Conservation (phyloP, 1,140 invertebrate species). For the Penaeus indicus region DNA sequence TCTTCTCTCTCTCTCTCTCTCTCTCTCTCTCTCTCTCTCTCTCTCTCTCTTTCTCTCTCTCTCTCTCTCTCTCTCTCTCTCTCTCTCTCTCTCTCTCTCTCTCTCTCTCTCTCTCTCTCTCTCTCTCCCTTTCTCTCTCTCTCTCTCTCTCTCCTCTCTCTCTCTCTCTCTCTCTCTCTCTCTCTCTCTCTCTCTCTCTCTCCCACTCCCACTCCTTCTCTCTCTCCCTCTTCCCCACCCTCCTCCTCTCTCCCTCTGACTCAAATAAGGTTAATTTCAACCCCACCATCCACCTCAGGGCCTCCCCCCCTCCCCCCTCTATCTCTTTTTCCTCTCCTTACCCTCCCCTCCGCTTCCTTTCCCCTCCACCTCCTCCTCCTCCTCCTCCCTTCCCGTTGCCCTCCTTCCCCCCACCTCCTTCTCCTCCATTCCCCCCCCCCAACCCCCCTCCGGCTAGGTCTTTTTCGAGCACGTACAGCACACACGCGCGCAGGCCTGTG, state of each 20-base stretch:
- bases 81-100: too few species aligned
- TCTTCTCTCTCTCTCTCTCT: background rate
- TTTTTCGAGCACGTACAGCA: too few species aligned
- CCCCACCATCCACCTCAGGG: too few species aligned
- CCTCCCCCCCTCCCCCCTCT: background rate
- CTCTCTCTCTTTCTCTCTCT: background rate
- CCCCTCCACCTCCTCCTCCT: background rate
- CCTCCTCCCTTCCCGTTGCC: background rate
- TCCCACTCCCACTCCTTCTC: too few species aligned
- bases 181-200: background rate
- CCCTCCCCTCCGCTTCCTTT: background rate
- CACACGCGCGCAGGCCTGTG: too few species aligned
- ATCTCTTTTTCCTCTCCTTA: too few species aligned
- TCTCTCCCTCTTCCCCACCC: background rate
- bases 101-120: background rate
- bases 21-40: background rate
- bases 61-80: background rate
- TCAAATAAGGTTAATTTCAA: conserved; percentile 23
- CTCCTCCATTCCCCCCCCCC: too few species aligned
- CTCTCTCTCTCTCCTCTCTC: background rate
- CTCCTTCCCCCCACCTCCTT: background rate
- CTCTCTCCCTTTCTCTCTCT: background rate
- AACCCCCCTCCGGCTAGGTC: too few species aligned
- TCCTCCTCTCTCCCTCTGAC: background rate
- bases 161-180: background rate